Base-by-base conservation (phyloP, 2,888 invertebrate species). In the Dimorphilus gyrociliatus region DNA sequence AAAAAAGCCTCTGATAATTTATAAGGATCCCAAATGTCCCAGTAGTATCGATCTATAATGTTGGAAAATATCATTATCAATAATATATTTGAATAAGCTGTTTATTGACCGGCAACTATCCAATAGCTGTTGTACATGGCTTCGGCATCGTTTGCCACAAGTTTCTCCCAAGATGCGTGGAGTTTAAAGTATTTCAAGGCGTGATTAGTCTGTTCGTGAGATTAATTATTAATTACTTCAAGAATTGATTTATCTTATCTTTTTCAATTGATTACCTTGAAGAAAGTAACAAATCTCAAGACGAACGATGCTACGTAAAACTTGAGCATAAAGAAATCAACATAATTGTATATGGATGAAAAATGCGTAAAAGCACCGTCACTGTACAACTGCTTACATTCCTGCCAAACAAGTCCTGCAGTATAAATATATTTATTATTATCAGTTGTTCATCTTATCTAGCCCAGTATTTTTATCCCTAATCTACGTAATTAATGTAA, bases 321-420 rank as follows among this genome's bases (percentile, higher is more conserved):
- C 5, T 42, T 45, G 12, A 53, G 44, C 28, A 52, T 52, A 17
- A 47, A 45, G 27, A 45, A 46, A 38, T 53, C 53, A 29, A 53
- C 36, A 29, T 46, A 47, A 32, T 53, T 52, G 37, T 52, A 53
- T 15, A 53, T 39, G 16, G 51, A 47, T 25, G 46, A 45, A 35
- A 53, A 51, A 32, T 53, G 50, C 19, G 42, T 39, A 24, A 41
- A 32, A 18, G 46, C 34, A 1, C 53, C 53, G 10, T 42, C 45
- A n/a, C 40, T 31, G 33, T 51, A 51, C 8, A 53, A 33, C 37
- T 52, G 50, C 27, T 50, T 49, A 14, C 45, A 27, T 23, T 52
- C 53, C 25, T 53, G 49, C 50, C 50, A 51, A 15, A 53, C 25
- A 45, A 52, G 44, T 16, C 52, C 53, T 53, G 41, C 7, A 33